Evolutionary conservation across 2,113 vertebrate genomes (phyloP), one percentile per base, ranked within the genome.

Genomic region (Sinocyclocheilus anshuiensis): DNA sequence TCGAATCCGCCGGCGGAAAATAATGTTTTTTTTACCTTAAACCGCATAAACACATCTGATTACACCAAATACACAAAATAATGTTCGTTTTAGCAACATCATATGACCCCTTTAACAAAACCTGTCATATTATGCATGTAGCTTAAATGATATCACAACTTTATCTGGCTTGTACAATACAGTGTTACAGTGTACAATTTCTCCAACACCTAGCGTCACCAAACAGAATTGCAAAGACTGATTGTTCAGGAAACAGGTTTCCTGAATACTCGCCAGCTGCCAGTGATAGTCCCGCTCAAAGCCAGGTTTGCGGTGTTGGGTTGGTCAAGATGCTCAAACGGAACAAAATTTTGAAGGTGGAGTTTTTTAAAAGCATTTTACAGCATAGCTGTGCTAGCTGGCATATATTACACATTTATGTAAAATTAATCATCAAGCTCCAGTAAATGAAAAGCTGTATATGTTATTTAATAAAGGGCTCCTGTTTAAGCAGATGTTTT

Each of bases 401-500:
- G 10, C 71, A 74, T 74, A 10, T 74, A 74, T 74, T 13, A 42
- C 18, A 12, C 36, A 74, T 45, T 74, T 22, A 42, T 42, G 3
- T 79, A 15, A 79, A 79, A 80, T 61, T 0, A 61, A 61, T 80
- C 12, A 13, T 39, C 15, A 59, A 42, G 20, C 1, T 53, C 13
- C 74, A 53, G 45, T 50, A n/a, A 53, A 26, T 26, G 12, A 50
- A 29, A 6, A 48, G 6, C 11, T 36, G 26, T 61, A 45, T 61
- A 42, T 42, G 59, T 65, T 26, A 63, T 65, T 81, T 18, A 65
- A 65, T 63, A 45, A 79, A 59, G 77, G 22, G 36, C 4, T 59
- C 20, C 50, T 33, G 77, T 61, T 59, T 61, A n/a, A 83, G 18
- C 81, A 83, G 81, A 83, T 83, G 81, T 83, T 83, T 83, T 33